phyloP scores from a whole-genome alignment of 2,797 vertebrate genomes.

The Pteropus rufus region DNA sequence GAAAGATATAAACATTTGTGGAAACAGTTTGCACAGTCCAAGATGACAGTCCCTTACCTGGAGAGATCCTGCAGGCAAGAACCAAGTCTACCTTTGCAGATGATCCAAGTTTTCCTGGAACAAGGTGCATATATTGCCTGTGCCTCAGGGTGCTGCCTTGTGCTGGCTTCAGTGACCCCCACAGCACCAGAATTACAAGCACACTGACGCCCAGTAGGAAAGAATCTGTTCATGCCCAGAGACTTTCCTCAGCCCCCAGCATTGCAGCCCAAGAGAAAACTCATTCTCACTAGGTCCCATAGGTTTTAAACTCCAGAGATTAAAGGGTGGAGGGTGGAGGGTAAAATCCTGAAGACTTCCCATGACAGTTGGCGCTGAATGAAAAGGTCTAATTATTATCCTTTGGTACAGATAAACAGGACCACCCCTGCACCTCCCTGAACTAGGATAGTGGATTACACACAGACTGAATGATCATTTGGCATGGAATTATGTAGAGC shows the following conservation, averaged over 20 bases:
- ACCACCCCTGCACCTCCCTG: neutral
- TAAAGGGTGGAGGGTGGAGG: neutral
- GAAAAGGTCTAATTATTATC: neutral
- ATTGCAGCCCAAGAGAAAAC: neutral
- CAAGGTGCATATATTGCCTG: neutral
- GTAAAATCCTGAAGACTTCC: neutral
- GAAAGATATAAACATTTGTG: neutral
- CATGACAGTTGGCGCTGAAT: neutral
- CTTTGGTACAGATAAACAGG: neutral
- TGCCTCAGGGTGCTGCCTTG: neutral
- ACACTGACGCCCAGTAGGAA: neutral
- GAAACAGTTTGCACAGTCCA: neutral
- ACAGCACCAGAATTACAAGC: neutral
- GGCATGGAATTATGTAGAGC: neutral
- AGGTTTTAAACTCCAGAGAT: neutral
- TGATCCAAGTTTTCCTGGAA: neutral
- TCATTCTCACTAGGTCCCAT: neutral
- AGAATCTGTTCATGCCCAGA: fast-evolving
- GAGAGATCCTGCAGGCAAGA: neutral
- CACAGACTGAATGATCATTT: neutral
- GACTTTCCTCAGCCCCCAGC: neutral
- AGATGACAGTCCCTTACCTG: neutral
- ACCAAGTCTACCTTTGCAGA: neutral
- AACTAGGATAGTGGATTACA: neutral
- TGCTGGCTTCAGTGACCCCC: neutral